Evolutionary conservation across 2,888 invertebrate genomes (phyloP).

Genomic region (Ethmia dodecea): DNA sequence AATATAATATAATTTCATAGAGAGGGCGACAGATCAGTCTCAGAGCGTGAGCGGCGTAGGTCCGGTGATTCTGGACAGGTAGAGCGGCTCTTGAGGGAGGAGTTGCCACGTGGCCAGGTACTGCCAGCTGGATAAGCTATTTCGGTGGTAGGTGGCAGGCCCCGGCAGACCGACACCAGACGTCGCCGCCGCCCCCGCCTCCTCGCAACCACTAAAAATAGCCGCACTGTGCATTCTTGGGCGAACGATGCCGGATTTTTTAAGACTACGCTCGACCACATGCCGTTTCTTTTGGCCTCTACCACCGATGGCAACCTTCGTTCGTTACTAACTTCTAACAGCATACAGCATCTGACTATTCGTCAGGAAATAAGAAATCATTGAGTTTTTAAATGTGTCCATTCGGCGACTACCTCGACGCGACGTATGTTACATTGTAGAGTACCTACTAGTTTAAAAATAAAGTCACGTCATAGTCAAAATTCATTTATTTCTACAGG

Average conservation of each 20-base stretch:
- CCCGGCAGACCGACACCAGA: slow-evolving; percentile 80
- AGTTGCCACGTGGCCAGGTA: slow-evolving; percentile 70
- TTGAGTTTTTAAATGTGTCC: not conserved
- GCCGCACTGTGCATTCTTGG: slow-evolving; percentile 75
- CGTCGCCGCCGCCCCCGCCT: slow-evolving; percentile 71
- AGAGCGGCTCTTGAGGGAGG: slow-evolving; percentile 36
- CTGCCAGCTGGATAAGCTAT: slow-evolving; percentile 74
- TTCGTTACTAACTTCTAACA: no score
- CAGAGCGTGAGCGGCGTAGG: no score
- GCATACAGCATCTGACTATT: no score
- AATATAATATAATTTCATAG: no score
- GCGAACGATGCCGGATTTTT: slow-evolving; percentile 77
- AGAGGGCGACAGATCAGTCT: no score
- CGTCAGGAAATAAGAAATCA: no score
- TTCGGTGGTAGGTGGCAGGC: slow-evolving; percentile 78
- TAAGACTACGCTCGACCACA: slow-evolving; percentile 77
- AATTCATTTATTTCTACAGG: no score
- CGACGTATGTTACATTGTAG: no score
- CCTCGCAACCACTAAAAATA: slow-evolving; percentile 72
- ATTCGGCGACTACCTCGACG: no score
- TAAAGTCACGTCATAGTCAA: no score
- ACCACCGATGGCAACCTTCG: slow-evolving; percentile 19
- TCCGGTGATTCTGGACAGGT: slow-evolving; percentile 32
- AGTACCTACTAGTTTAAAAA: no score
- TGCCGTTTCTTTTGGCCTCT: slow-evolving; percentile 72